Conservation (phyloP, 2,797 vertebrate species). For the Sparus aurata region DNA sequence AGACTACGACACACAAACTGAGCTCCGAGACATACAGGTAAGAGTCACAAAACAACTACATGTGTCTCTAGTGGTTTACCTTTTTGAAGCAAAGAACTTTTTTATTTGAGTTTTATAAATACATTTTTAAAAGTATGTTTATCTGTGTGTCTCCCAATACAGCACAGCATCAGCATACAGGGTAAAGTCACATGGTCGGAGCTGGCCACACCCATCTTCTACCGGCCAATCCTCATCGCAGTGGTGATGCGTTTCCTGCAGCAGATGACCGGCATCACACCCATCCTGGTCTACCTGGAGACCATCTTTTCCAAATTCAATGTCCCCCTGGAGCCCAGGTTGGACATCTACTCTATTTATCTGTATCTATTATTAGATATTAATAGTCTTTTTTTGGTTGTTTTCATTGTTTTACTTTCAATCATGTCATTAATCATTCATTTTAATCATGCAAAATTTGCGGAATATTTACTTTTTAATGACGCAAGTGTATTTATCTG, state of each 20-base stretch:
- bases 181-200: constrained; percentile 83
- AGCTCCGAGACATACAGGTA: constrained; percentile 89
- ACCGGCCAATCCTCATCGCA: constrained; percentile 90
- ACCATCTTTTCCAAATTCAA: constrained; percentile 79
- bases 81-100: neutral
- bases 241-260: constrained; percentile 94
- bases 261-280: constrained; percentile 94
- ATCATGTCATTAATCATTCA: too few species aligned
- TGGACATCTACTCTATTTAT: neutral
- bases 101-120: neutral
- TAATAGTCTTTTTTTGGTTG: neutral
- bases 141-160: constrained; percentile 35
- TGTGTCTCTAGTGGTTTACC: neutral
- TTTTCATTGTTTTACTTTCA: neutral
- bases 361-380: neutral
- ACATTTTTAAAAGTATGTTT: neutral
- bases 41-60: neutral
- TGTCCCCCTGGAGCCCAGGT: constrained; percentile 67
- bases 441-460: neutral
- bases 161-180: constrained; percentile 79
- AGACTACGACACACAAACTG: constrained; percentile 79
- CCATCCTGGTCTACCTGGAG: constrained; percentile 86
- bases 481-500: neutral
- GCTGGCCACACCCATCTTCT: constrained; percentile 85
- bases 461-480: neutral